Percentiles rank a stretch among this genome's conserved stretches.
Evolutionary conservation across 1,140 invertebrate genomes (phyloP).

Genomic region (Gonatopus flavifemur): DNA sequence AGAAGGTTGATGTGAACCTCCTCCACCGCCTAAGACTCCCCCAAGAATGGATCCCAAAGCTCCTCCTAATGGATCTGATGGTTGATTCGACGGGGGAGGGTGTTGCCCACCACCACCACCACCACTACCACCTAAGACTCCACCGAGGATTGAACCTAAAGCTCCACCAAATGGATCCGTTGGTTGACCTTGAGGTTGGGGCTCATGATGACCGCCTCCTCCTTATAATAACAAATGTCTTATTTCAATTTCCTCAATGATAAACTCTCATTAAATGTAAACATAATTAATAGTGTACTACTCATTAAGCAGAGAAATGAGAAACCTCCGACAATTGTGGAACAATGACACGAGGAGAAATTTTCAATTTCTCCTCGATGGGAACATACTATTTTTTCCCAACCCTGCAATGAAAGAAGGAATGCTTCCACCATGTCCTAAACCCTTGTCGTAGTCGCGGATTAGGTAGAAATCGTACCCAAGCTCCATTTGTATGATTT

Average conservation of each 20-base stretch:
- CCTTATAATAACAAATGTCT: conserved; percentile 1
- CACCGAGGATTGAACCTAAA: conserved; percentile 45
- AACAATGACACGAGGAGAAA: no score
- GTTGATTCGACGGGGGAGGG: no score
- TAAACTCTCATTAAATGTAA: background rate
- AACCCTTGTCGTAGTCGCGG: no score
- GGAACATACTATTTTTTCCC: no score
- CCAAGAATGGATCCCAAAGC: conserved; percentile 45
- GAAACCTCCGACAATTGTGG: no score
- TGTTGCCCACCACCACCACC: conserved; percentile 38
- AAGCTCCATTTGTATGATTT: no score
- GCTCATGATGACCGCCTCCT: conserved; percentile 6
- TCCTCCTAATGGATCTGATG: conserved; percentile 38
- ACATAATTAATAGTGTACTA: background rate
- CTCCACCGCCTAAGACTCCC: conserved; percentile 46
- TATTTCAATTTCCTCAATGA: no score
- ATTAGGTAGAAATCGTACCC: no score
- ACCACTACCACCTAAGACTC: conserved; percentile 46
- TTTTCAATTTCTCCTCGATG: no score
- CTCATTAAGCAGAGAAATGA: background rate
- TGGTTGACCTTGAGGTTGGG: conserved; percentile 21
- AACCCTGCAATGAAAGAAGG: no score
- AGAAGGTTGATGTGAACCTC: conserved; percentile 22
- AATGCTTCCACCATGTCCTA: no score
- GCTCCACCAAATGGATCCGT: conserved; percentile 20